Evolutionary conservation across 2,888 invertebrate species (phyloP), one percentile per base, ranked within the genome.

Genomic region (Cacoxenus indagator): DNA sequence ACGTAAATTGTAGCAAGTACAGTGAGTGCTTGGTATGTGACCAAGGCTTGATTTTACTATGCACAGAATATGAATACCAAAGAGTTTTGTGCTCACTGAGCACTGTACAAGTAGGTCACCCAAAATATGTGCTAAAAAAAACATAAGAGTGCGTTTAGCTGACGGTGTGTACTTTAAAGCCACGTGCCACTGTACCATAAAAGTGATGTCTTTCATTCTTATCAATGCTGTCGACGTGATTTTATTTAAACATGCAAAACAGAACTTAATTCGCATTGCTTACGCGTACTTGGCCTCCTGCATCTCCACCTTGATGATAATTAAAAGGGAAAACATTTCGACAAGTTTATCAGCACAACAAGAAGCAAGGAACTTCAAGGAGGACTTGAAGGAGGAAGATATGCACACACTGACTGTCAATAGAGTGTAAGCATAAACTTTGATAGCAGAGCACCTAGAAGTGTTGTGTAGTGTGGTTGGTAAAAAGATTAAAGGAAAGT

Each of bases 221-320:
- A 24, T 62, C 45, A 45, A 19, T 45, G 26, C 45, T 62, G 43
- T 43, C 37, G 84, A 84, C 73, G 84, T 81, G 84, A 80, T 83
- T 80, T 80, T 84, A 78, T 82, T 83, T 72, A 74, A 70, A 72
- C 75, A 78, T 78, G 72, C 77, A 78, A 80, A 78, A 80, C 71
- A 74, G 70, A 62, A 62, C 31, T 62, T 62, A 62, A 62, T 62
- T 45, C 31, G 43, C 59, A 26, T 24, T 62, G 11, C 43, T 62
- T 29, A 4, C 45, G 22, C 24, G n/a, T 14, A 3, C 27, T 57
- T 57, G 14, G 6, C 26, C 26, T 26, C 24, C 69, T 67, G 65
- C 64, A 46, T 59, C 73, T 72, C 70, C 82, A 83, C 81, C 76
- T 76, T 73, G 84, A 81, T 81, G 84, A 84, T 84, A 81, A 83